A percentile compares a stretch with the other conserved stretches of the same genome.
phyloP scores from a whole-genome alignment of 1,140 invertebrate genomes.

The Contarinia nasturtii region DNA sequence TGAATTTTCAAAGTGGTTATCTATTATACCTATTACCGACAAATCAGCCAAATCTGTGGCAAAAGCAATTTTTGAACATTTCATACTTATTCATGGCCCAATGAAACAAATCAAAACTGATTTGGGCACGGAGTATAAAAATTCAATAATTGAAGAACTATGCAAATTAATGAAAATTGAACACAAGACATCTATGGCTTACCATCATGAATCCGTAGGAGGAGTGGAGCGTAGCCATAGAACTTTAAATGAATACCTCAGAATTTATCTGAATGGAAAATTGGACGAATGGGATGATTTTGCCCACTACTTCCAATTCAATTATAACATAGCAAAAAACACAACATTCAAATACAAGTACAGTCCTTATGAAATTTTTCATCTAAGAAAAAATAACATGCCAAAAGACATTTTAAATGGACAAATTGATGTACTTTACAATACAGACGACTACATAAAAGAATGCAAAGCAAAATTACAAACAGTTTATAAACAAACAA shows the following conservation, averaged over 20 bases:
- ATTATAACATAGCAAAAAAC: conserved; percentile 1
- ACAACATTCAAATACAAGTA: background rate
- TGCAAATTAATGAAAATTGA: conserved; percentile 2
- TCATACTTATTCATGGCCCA: conserved; percentile 6
- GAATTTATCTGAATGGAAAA: background rate
- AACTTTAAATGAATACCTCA: conserved; percentile 1
- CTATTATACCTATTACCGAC: conserved; percentile 3
- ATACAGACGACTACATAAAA: conserved; percentile 1
- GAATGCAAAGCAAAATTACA: no score
- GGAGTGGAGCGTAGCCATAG: background rate
- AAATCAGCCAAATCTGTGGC: conserved; percentile 4
- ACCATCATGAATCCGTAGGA: no score
- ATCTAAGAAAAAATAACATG: no score
- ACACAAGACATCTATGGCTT: no score
- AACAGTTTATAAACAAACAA: no score
- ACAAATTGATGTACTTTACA: background rate
- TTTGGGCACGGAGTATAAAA: conserved; percentile 9
- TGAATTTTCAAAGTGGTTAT: conserved; percentile 4
- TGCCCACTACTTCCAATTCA: background rate
- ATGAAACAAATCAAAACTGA: conserved; percentile 5
- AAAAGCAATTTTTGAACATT: conserved; percentile 6
- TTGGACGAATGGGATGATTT: no score
- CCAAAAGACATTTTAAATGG: background rate
- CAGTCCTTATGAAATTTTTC: conserved; percentile 1
- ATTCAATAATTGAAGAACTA: conserved; percentile 4